Conservation (phyloP, 2,888 invertebrate genomes). For the Clistopyga incitator region DNA sequence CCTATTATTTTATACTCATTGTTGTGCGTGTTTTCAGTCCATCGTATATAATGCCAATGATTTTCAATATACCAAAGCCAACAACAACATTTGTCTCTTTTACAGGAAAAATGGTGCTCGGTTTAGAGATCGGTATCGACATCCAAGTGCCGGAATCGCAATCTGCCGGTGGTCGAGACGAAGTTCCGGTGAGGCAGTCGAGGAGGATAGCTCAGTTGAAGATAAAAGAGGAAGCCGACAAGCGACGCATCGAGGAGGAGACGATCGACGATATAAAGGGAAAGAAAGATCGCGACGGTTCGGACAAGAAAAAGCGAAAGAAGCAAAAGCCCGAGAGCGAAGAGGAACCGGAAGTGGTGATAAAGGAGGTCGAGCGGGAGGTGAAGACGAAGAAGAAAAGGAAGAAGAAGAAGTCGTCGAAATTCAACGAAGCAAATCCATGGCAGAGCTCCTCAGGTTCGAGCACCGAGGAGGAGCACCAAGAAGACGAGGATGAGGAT, state of each 20-base stretch:
- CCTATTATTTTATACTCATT: no score
- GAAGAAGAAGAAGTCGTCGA: constrained; percentile 81
- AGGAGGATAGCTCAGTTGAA: constrained; percentile 94
- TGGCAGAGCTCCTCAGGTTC: constrained; percentile 88
- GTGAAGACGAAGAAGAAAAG: constrained; percentile 79
- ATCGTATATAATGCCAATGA: no score
- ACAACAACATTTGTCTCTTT: constrained; percentile 43
- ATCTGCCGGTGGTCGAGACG: constrained; percentile 75
- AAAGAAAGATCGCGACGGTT: constrained; percentile 66
- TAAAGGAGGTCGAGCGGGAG: constrained; percentile 67
- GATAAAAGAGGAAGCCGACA: constrained; percentile 93
- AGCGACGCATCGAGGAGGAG: constrained; percentile 91
- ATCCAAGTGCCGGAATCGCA: constrained; percentile 71
- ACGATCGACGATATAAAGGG: constrained; percentile 87
- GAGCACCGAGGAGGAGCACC: constrained; percentile 82
- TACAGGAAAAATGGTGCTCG: constrained; percentile 84
- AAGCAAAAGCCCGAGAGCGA: constrained; percentile 70
- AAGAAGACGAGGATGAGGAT: constrained; percentile 84
- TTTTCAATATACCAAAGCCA: no score
- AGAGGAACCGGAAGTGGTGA: constrained; percentile 64
- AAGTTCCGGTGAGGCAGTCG: constrained; percentile 90
- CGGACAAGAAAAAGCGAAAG: constrained; percentile 70
- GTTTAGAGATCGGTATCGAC: constrained; percentile 85
- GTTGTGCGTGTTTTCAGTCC: no score
- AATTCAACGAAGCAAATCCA: constrained; percentile 86